Evolutionary conservation across 2,113 vertebrate genomes (phyloP).

Genomic region (Gracilinanus agilis): DNA sequence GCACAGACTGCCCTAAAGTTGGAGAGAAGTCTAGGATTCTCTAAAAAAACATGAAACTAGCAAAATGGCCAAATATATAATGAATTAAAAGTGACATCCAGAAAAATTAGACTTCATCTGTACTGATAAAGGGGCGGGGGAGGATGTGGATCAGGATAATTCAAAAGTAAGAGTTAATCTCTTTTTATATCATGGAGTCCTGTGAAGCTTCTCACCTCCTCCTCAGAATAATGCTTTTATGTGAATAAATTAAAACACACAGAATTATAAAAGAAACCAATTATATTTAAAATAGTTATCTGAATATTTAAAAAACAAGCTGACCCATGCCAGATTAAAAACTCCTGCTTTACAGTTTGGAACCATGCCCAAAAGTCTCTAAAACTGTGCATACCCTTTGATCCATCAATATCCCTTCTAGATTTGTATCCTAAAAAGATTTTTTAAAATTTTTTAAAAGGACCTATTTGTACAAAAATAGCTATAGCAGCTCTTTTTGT

Average conservation of each 20-base stretch:
- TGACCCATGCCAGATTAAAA: not conserved
- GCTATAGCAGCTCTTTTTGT: too few species aligned
- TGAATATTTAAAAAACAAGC: not conserved
- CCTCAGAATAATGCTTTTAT: not conserved
- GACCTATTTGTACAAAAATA: too few species aligned
- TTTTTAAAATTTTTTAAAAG: too few species aligned
- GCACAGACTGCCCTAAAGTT: not conserved
- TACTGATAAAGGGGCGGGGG: not conserved
- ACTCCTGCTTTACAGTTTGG: not conserved
- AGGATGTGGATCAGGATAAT: not conserved
- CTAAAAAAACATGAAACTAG: slow-evolving; percentile 21
- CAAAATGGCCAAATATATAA: not conserved
- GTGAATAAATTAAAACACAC: not conserved
- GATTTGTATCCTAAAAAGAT: too few species aligned
- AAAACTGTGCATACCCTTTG: too few species aligned
- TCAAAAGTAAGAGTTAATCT: not conserved
- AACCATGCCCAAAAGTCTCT: too few species aligned
- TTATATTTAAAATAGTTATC: not conserved
- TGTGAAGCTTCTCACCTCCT: not conserved
- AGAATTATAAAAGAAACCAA: not conserved
- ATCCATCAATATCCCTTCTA: too few species aligned
- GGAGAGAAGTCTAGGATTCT: not conserved
- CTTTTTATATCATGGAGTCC: not conserved
- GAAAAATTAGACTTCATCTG: not conserved
- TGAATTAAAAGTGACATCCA: not conserved